phyloP scores from a whole-genome alignment of 2,797 vertebrate species.

The Myotis daubentonii region DNA sequence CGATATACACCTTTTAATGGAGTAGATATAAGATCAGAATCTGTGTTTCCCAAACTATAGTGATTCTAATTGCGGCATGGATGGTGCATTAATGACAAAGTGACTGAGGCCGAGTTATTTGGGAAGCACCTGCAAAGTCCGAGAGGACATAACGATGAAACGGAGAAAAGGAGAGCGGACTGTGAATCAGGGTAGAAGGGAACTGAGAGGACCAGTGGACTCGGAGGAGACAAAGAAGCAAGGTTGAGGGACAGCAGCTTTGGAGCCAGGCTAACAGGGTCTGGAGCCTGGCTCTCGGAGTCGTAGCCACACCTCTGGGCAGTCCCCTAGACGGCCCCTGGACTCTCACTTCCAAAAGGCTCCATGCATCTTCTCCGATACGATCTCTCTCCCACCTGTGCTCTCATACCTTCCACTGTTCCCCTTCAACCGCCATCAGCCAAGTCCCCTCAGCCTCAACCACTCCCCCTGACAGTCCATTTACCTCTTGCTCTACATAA shows the following conservation, averaged over 20 bases:
- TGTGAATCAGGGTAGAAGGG: neutral
- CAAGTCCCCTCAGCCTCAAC: neutral
- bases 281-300: neutral
- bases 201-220: neutral
- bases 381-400: neutral
- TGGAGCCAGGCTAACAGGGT: neutral
- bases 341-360: neutral
- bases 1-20: neutral
- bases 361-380: neutral
- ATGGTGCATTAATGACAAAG: neutral
- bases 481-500: neutral
- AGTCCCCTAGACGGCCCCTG: neutral
- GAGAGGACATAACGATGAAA: neutral
- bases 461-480: neutral
- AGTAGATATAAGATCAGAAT: neutral
- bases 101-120: neutral
- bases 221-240: neutral
- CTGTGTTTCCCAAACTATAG: neutral
- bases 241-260: neutral
- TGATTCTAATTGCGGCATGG: neutral
- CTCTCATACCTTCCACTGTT: neutral
- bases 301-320: fast-evolving
- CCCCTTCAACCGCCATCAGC: neutral
- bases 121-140: neutral
- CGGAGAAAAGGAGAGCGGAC: neutral